Base-by-base conservation (phyloP, 2,888 invertebrate genomes). In the Patella pellucida region DNA sequence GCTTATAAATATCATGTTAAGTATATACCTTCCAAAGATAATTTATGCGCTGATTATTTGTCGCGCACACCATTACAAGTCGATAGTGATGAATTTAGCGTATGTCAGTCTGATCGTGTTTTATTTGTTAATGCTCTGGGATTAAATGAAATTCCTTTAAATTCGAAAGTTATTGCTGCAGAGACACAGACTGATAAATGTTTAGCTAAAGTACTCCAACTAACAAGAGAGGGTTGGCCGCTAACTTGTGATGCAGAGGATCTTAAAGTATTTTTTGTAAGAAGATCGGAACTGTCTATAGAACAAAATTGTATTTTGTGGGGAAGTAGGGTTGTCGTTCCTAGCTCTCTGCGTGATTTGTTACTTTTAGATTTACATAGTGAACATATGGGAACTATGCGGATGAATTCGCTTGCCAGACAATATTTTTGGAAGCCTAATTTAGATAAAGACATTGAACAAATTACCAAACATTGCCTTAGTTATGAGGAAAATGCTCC, bases 1-100 rank as follows among this genome's bases (percentile, higher is more conserved):
- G 87, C 84, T 3, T 90, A 90, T 76, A 80, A 86, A 68, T 90
- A 88, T 78, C 76, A 78, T 7, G 84, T 90, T 68, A 83, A 86
- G 75, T 89, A 86, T 74, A 74, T 84, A 16, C 75, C 78, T 16
- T 87, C 87, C 3, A 72, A 75, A 12, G 72, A 79, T 2, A 87
- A 89, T 78, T 84, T 83, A 0, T 85, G 89, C 76, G 89, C 86
- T 16, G 89, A 90, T 79, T 82, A 82, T 15, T 80, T 89, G 27
- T 88, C 86, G 7, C 72, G 89, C 71, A 50, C 85, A n/a, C 84
- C 85, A n/a, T 56, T 76, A 7, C 73, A 68, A 67, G 73, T 50
- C 51, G 62, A 67, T 16, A 52, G 16, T 12, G 27, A 27, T 27
- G 52, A 52, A 52, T 12, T 15, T 52, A 52, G 12, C 14, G 16